Percentiles rank a stretch among this genome's conserved stretches.
These are phyloP conservation scores for Galeruca laticollis DNA, from an alignment of 2,888 invertebrate species.

Conservation along the genomic window DNA sequence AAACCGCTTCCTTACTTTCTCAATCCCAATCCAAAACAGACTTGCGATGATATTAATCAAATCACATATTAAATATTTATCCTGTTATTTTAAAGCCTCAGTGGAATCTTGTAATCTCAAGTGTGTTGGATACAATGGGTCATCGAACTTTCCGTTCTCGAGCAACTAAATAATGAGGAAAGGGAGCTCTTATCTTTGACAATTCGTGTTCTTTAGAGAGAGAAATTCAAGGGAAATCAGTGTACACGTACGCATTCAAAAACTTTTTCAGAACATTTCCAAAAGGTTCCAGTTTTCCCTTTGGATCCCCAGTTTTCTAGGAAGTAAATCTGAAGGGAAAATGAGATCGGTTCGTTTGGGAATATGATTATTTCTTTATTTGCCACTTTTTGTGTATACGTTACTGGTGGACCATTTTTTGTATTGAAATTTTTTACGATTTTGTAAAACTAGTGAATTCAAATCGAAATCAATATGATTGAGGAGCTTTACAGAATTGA, in stretches of 20 bases:
- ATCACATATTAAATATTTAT: no score
- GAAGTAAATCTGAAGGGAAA: constrained; percentile 8
- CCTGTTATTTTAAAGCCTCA: no score
- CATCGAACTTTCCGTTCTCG: not conserved
- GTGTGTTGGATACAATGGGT: not conserved
- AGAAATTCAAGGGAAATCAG: constrained; percentile 10
- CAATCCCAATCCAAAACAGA: no score
- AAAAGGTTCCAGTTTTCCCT: constrained; percentile 9
- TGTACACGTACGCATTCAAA: constrained; percentile 16
- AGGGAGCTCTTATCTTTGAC: constrained; percentile 16
- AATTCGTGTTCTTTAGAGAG: not conserved
- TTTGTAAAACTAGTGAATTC: no score
- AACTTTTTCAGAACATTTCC: constrained; percentile 14
- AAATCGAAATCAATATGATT: no score
- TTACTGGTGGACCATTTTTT: not conserved
- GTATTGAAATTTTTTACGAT: no score
- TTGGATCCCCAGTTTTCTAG: constrained; percentile 11
- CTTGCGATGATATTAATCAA: no score
- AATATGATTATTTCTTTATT: constrained; percentile 1
- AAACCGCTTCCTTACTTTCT: no score
- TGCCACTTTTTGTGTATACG: not conserved
- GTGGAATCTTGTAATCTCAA: not conserved
- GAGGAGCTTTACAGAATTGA: no score
- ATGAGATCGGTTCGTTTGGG: constrained; percentile 7
- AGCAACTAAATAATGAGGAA: constrained; percentile 10